Evolutionary conservation across 2,888 invertebrate species (phyloP).

Genomic region (Hypsopygia costalis): DNA sequence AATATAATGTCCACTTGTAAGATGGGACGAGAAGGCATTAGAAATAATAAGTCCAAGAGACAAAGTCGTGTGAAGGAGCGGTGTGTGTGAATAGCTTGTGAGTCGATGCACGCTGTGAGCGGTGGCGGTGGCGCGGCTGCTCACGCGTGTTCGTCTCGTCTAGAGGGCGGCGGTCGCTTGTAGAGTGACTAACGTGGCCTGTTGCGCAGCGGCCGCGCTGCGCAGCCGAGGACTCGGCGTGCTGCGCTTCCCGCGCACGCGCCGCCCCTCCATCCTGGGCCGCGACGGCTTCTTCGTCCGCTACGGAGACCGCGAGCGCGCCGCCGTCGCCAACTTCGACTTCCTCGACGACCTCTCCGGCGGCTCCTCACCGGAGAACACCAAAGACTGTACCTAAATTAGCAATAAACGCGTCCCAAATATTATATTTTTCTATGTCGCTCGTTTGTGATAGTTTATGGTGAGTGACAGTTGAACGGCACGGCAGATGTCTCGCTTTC

Average conservation of each 20-base stretch:
- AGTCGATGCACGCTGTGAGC: constrained; percentile 15
- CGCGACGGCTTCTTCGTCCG: constrained; percentile 88
- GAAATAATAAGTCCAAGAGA: no score
- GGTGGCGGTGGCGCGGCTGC: constrained; percentile 21
- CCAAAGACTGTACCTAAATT: constrained; percentile 70
- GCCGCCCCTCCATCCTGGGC: constrained; percentile 87
- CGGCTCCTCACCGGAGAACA: constrained; percentile 60
- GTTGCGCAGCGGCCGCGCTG: constrained; percentile 81
- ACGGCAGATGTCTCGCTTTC: constrained; percentile 41
- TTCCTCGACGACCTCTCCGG: constrained; percentile 86
- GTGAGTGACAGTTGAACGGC: constrained; percentile 15
- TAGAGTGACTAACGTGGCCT: constrained; percentile 35
- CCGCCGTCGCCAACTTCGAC: constrained; percentile 89
- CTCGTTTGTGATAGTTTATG: constrained; percentile 17
- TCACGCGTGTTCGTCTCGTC: constrained; percentile 53
- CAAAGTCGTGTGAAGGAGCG: constrained; percentile 1
- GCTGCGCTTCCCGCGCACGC: constrained; percentile 69
- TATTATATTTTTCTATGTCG: constrained; percentile 61
- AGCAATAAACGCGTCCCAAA: constrained; percentile 60
- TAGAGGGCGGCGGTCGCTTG: constrained; percentile 59
- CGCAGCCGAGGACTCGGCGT: constrained; percentile 79
- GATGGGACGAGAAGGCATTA: no score
- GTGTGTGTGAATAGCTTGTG: constrained; percentile 11
- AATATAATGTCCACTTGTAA: no score
- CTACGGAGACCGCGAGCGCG: constrained; percentile 88